Evolutionary conservation across 2,113 vertebrate species (phyloP), one percentile per base, ranked within the genome.

Genomic region (Addax nasomaculatus): DNA sequence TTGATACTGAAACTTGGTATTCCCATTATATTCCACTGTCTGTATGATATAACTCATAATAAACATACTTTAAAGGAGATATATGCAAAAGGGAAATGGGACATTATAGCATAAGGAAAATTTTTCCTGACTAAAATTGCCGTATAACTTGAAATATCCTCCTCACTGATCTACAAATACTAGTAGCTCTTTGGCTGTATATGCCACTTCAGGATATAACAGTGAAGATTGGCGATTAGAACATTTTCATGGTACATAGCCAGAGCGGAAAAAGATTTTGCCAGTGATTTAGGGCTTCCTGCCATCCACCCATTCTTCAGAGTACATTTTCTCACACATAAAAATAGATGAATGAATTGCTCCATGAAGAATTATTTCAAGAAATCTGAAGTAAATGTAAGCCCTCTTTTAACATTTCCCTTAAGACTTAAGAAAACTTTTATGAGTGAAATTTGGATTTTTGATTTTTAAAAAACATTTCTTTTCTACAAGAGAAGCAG

Each of bases 391-490:
- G 14, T 97, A 92, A 92, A 55, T 60, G 19, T 80, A 86, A 45
- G 19, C 80, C 89, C 29, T 85, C 33, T 92, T 93, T 86, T 81
- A 58, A 23, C 14, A 58, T 96, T 96, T 84, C 39, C 45, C 36
- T 85, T 27, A 84, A 88, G 23, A 89, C 86, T 36, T 36, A 73
- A 43, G 23, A 57, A 47, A 96, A 95, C 47, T 76, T 90, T 96
- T 85, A 47, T 53, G 57, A 15, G 62, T 57, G 51, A 97, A 89
- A 95, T 94, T 91, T 90, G 36, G 36, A 79, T 87, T 97, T 94
- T 94, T 45, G 3, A 62, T 93, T 95, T 97, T 95, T 93, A 70
- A 97, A 93, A 84, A 36, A 11, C 57, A 25, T 93, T 91, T 67
- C 95, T 92, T 49, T 25, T 19, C 25, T 80, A 49, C 19, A 80